phyloP scores from a whole-genome alignment of 2,797 vertebrate genomes.

The Zalophus californianus region DNA sequence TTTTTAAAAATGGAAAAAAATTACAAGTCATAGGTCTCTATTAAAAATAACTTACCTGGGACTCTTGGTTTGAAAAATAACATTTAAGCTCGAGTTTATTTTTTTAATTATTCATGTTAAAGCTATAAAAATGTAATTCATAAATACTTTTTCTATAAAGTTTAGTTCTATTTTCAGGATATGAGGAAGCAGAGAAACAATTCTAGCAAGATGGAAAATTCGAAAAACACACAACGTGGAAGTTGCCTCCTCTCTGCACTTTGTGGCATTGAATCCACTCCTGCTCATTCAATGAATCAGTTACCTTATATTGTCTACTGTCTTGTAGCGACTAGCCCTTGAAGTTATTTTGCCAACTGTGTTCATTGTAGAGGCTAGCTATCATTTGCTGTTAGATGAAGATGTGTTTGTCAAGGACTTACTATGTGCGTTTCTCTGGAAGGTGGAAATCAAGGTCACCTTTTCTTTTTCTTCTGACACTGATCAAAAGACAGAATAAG shows the following conservation, averaged over 20 bases:
- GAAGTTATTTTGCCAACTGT: background rate
- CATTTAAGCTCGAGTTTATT: constrained; percentile 54
- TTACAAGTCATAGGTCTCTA: background rate
- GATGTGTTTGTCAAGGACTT: constrained; percentile 36
- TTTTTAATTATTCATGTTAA: constrained; percentile 60
- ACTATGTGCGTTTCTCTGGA: constrained; percentile 44
- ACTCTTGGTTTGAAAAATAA: constrained; percentile 60
- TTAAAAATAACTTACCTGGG: constrained; percentile 58
- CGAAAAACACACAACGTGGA: background rate
- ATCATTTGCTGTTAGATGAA: constrained; percentile 6
- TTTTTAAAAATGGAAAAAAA: constrained; percentile 40
- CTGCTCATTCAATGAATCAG: background rate
- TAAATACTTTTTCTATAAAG: constrained; percentile 35
- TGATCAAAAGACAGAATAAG: background rate
- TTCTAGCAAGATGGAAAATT: constrained; percentile 49
- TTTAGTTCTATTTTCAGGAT: constrained; percentile 62
- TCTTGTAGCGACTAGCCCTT: background rate
- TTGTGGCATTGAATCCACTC: background rate
- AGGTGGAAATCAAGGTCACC: background rate
- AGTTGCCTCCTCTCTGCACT: constrained; percentile 25
- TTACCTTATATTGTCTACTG: background rate
- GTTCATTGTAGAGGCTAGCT: background rate
- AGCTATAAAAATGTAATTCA: constrained; percentile 44
- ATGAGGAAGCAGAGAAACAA: constrained; percentile 60
- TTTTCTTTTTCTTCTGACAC: constrained; percentile 45